These are phyloP conservation scores for Hexactinellida sp. DNA, from an alignment of 37 sponge, comb jelly and placozoan species.

Conservation along the genomic window DNA sequence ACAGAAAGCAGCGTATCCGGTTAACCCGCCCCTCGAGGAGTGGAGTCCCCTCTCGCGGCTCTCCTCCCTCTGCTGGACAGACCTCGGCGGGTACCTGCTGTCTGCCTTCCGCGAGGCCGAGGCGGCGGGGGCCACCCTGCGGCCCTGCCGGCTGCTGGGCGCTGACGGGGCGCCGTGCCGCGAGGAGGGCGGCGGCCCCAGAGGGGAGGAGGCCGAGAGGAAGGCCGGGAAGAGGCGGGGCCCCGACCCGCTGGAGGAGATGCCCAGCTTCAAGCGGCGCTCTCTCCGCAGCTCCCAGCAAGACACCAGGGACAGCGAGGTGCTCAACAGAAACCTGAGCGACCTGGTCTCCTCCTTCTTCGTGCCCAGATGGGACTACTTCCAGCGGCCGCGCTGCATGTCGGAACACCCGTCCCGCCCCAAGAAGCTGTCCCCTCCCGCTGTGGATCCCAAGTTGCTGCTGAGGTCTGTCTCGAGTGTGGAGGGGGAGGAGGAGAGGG, in stretches of 20 bases:
- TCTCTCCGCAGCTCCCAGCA: conserved; percentile 10
- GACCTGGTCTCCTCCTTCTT: not conserved
- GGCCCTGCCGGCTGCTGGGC: not conserved
- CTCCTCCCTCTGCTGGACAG: not conserved
- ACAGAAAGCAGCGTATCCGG: not conserved
- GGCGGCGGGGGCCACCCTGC: not conserved
- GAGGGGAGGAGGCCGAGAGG: not conserved
- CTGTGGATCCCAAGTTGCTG: not conserved
- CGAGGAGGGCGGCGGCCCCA: not conserved
- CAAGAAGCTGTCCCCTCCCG: not conserved
- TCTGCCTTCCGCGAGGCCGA: not conserved
- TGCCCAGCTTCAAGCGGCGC: not conserved
- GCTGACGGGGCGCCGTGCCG: not conserved
- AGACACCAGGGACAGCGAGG: not conserved
- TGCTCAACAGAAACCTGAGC: not conserved
- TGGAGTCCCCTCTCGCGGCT: not conserved
- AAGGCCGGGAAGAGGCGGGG: not conserved
- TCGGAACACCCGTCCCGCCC: not conserved
- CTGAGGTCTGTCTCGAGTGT: not conserved
- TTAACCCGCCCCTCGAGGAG: not conserved
- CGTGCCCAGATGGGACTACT: not conserved
- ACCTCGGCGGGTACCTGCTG: not conserved
- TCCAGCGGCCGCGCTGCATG: not conserved
- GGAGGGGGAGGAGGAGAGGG: not conserved
- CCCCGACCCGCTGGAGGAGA: not conserved